Evolutionary conservation across 2,797 vertebrate species (phyloP), one percentile per base, ranked within the genome.

Genomic region (Cephalopachus bancanus): DNA sequence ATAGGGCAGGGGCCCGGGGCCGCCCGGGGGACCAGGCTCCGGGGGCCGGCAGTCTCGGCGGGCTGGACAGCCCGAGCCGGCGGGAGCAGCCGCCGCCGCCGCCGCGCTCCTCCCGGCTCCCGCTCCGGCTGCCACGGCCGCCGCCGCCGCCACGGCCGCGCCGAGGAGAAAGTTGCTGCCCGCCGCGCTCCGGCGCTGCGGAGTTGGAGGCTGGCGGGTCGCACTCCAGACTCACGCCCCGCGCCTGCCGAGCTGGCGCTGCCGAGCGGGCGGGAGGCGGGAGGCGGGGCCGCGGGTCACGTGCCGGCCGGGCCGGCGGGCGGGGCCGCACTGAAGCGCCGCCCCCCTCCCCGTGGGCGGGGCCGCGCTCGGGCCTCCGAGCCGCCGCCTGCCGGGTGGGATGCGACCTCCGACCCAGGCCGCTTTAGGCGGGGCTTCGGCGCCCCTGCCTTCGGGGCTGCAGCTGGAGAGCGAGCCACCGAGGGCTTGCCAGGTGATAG

Each of bases 1-100:
- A 99, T 99, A 98, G 98, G 99, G 97, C 96, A 60, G 96, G 96
- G 88, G 95, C 95, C 74, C 96, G 83, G 91, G 95, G 67, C 93
- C 67, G 7, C 89, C 92, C 95, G 83, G 93, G 76, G 59, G 7
- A 55, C 37, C 44, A 78, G 89, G 88, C 95, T 79, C 59, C 59
- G 86, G 80, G 72, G 78, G 90, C 88, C 79, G 79, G 72, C 49
- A 53, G 74, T 5, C 60, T 59, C 37, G 16, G 93, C 83, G 74
- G 95, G 92, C 60, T 22, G 62, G 44, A 28, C n/a, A 86, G 93
- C 94, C 85, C 64, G 75, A 30, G 64, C 69, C 1, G 79, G 87
- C 64, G 19, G 92, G 55, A 15, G 94, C 59, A 7, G 5, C 75
- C 17, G 49, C 72, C 67, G 62, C 79, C 33, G 51, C 87, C 65